These are phyloP conservation scores for Saturnia japonica DNA, from an alignment of 2,888 invertebrate genomes.

Conservation along the genomic window DNA sequence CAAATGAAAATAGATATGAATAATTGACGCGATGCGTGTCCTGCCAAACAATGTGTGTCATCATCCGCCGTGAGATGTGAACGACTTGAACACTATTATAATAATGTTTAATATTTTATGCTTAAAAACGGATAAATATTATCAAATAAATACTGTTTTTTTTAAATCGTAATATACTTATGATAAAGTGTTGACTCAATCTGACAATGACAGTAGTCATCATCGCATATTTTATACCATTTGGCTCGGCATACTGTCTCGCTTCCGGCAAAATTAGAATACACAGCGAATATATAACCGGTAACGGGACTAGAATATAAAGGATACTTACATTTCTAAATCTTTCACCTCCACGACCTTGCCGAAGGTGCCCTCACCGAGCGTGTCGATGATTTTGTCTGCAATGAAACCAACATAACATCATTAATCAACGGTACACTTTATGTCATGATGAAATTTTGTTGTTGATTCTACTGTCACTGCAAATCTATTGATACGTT, in stretches of 20 bases:
- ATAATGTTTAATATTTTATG: not conserved
- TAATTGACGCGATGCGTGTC: slow-evolving; percentile 51
- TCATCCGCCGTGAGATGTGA: slow-evolving; percentile 48
- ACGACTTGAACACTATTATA: slow-evolving; percentile 35
- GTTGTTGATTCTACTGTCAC: slow-evolving; percentile 3
- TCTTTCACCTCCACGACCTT: slow-evolving; percentile 99
- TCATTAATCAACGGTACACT: slow-evolving; percentile 55
- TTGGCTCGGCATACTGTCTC: slow-evolving; percentile 5
- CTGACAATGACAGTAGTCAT: slow-evolving; percentile 14
- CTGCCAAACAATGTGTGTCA: slow-evolving; percentile 65
- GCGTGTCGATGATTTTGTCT: slow-evolving; percentile 99
- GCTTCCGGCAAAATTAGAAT: slow-evolving; percentile 8
- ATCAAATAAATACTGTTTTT: not conserved
- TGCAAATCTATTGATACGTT: slow-evolving; percentile 43
- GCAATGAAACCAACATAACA: slow-evolving; percentile 85
- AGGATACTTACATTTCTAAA: slow-evolving; percentile 92
- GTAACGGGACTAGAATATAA: not conserved
- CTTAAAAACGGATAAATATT: not conserved
- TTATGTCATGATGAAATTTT: slow-evolving; percentile 65
- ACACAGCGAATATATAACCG: not conserved
- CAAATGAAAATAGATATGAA: slow-evolving; percentile 69
- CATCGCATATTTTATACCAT: slow-evolving; percentile 14
- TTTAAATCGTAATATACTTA: slow-evolving; percentile 16
- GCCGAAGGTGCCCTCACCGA: slow-evolving; percentile 99
- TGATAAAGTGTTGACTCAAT: slow-evolving; percentile 22